Base-by-base conservation (phyloP, 1,140 invertebrate genomes). In the Adoxophyes honmai region DNA sequence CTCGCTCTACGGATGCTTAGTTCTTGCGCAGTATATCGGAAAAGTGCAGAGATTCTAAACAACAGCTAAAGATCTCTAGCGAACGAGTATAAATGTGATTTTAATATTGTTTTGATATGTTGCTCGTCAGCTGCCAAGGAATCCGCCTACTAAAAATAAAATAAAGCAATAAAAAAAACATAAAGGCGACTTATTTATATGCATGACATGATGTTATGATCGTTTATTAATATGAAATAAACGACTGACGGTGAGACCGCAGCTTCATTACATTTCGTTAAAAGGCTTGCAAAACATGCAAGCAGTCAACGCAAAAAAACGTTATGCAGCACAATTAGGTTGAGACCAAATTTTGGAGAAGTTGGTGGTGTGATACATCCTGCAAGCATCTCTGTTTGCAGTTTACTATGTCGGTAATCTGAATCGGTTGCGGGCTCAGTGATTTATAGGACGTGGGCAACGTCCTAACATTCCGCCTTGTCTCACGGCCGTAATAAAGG, bases 361-460 rank as follows among this genome's bases (percentile, higher is more conserved):
- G 34, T 10, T 13, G 33, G 11, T 15, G 44, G 39, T 57, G 15
- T 28, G 34, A 21, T 11, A 55, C 42, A 48, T 56, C 55, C 55
- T 65, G 56, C 53, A 36, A 44, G 33, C 64, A 54, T 62, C 54
- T 52, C 59, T 7, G n/a, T 34, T 51, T 36, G 21, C 53, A 60
- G 60, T 70, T 64, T 71, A 70, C 66, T 73, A 52, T 44, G 57
- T 37, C 55, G 39, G 68, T 67, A 79, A 75, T 79, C 73, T 78
- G 77, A 80, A 82, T 83, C 82, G 73, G 78, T 84, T 76, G 71
- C 73, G 66, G 42, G 2, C 60, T 36, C 58, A 66, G 69, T 81
- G 83, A 84, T 84, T 84, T 86, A 86, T 86, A 81, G 60, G 72
- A 76, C 66, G 68, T 70, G 66, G 65, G 65, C 70, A 61, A 68